Percentiles rank a stretch among this genome's conserved stretches.
Evolutionary conservation across 1,140 invertebrate genomes (phyloP).

Genomic region (Micrasema longulum): DNA sequence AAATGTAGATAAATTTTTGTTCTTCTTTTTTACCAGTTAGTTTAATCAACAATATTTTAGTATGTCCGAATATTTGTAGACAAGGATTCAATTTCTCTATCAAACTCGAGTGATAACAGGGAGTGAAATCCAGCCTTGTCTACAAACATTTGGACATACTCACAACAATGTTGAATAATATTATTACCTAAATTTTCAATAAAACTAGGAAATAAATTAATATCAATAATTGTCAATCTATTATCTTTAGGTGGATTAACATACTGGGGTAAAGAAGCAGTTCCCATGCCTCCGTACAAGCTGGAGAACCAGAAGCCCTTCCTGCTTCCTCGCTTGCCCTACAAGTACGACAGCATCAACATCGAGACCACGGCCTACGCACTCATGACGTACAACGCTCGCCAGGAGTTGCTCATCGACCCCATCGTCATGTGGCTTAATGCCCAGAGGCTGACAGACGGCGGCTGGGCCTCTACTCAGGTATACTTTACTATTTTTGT

Average conservation of each 20-base stretch:
- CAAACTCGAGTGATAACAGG: too few relatives aligned
- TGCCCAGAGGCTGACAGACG: constrained; percentile 89
- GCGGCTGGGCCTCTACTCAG: constrained; percentile 95
- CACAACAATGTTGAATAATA: too few relatives aligned
- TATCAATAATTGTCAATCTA: too few relatives aligned
- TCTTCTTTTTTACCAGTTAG: too few relatives aligned
- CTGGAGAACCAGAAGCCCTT: constrained; percentile 93
- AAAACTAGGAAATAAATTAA: too few relatives aligned
- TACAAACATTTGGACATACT: too few relatives aligned
- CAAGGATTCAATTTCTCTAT: too few relatives aligned
- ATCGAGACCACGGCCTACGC: constrained; percentile 94
- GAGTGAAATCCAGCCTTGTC: too few relatives aligned
- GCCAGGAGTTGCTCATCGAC: constrained; percentile 83
- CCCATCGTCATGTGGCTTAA: constrained; percentile 95
- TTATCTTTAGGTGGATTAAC: constrained; percentile 74
- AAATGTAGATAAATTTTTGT: too few relatives aligned
- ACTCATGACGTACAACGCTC: constrained; percentile 86
- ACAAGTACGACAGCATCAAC: constrained; percentile 90
- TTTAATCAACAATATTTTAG: too few relatives aligned
- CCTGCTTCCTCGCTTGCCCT: constrained; percentile 85
- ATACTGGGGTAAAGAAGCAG: constrained; percentile 85
- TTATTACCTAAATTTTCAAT: too few relatives aligned
- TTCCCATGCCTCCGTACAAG: constrained; percentile 84
- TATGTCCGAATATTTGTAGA: too few relatives aligned
- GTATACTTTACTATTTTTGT: constrained; percentile 63